A percentile compares a stretch with the other conserved stretches of the same genome.
Conservation (phyloP, 64 coral and sea anemone species). For the Montipora capricornis region DNA sequence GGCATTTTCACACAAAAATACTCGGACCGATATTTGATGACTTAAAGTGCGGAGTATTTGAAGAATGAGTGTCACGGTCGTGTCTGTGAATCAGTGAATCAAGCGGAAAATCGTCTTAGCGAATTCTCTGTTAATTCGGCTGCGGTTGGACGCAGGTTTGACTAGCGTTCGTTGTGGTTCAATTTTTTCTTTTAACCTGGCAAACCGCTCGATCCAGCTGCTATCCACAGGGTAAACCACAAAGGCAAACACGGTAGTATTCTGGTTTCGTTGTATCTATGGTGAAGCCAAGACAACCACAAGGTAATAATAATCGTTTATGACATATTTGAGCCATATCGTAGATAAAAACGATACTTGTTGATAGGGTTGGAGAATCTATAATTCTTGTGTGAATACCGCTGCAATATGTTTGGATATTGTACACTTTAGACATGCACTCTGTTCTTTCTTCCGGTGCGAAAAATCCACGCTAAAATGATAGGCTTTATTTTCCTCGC, state of each 20-base stretch:
- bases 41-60: background rate
- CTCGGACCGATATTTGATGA: background rate
- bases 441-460: background rate
- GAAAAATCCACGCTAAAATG: background rate
- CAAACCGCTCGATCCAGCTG: background rate
- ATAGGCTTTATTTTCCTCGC: no score
- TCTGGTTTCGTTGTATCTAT: background rate
- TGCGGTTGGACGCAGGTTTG: background rate
- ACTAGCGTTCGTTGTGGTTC: background rate
- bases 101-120: background rate
- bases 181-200: background rate
- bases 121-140: background rate
- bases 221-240: background rate
- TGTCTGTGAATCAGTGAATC: background rate
- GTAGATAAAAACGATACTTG: background rate
- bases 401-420: background rate
- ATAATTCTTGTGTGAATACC: background rate
- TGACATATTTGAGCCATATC: background rate
- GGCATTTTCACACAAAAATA: background rate
- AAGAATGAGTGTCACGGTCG: background rate
- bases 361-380: background rate
- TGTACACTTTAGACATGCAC: background rate
- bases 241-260: background rate
- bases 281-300: background rate
- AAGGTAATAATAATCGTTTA: background rate